Base-by-base conservation (phyloP, 2,888 invertebrate species). In the Stenoptilia bipunctidactyla region DNA sequence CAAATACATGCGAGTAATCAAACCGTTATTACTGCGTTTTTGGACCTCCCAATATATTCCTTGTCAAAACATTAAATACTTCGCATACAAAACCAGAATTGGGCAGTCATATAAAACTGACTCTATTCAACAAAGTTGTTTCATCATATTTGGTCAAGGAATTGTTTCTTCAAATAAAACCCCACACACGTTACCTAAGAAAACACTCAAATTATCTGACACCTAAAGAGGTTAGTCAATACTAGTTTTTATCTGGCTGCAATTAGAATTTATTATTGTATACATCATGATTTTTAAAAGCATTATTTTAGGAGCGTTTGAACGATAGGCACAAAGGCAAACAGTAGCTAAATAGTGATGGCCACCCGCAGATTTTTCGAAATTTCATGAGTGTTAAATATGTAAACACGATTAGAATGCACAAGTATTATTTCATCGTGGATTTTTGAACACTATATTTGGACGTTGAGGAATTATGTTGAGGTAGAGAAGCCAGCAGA, bases 321-420 rank as follows among this genome's bases (percentile, higher is more conserved):
- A 62, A 66, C 59, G 57, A 58, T 66, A 68, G 69, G 58, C 56
- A 56, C 56, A 30, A 71, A 69, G 51, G 61, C 70, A 77, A 76
- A 79, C 79, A 79, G 79, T 76, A 76, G 77, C 76, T 48, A 12
- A 2, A 3, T 30, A 30, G 30, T 30, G n/a, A 12, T 10, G 74
- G 61, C 74, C 77, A 77, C 79, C 77, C 73, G 75, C 59, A 55
- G 61, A 58, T 62, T 64, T 20, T 55, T 58, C 62, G 68, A 62
- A 66, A 66, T 58, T 66, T 62, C 58, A 55, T 58, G 56, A 74
- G 72, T 76, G 75, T 68, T 68, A 66, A 63, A 63, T 64, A 51
- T 58, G 70, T 70, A 69, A 75, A 77, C 64, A 79, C 70, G 73
- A 76, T 76, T 76, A 77, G 10, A 66, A 58, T 57, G 56, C 58